These are phyloP conservation scores for Cydia fagiglandana DNA, from an alignment of 1,140 invertebrate species.

Conservation along the genomic window DNA sequence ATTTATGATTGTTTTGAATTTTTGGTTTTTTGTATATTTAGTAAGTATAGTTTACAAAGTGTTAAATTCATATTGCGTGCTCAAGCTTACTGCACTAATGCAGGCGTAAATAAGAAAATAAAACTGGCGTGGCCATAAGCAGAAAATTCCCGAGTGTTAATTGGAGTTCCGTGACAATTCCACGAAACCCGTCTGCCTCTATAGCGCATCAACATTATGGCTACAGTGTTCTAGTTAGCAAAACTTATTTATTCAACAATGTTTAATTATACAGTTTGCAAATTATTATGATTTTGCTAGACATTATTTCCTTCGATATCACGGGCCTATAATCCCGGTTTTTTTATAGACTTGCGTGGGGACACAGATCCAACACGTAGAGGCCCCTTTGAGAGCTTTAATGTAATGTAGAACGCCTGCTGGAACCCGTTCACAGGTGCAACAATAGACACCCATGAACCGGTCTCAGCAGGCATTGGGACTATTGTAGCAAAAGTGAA, in stretches of 20 bases:
- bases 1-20: too few species aligned
- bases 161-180: conserved; percentile 36
- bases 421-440: too few species aligned
- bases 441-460: too few species aligned
- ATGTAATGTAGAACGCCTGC: too few species aligned
- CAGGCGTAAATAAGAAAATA: conserved; percentile 39
- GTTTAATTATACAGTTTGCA: background rate
- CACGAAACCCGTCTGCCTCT: conserved; percentile 6
- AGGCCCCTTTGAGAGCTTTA: too few species aligned
- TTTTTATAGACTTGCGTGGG: too few species aligned
- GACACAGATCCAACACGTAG: too few species aligned
- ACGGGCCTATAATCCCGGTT: too few species aligned
- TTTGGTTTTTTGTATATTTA: background rate
- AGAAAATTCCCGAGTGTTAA: conserved; percentile 41
- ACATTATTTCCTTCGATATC: too few species aligned
- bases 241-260: background rate
- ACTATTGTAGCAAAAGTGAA: too few species aligned
- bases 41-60: background rate
- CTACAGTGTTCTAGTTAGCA: background rate
- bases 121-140: conserved; percentile 34
- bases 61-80: background rate
- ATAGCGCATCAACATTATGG: background rate
- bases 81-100: background rate
- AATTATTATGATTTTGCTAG: too few species aligned
- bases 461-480: too few species aligned